A percentile compares a stretch with the other conserved stretches of the same genome.
phyloP scores from a whole-genome alignment of 1,140 invertebrate species.

The Heliconius hermathena region DNA sequence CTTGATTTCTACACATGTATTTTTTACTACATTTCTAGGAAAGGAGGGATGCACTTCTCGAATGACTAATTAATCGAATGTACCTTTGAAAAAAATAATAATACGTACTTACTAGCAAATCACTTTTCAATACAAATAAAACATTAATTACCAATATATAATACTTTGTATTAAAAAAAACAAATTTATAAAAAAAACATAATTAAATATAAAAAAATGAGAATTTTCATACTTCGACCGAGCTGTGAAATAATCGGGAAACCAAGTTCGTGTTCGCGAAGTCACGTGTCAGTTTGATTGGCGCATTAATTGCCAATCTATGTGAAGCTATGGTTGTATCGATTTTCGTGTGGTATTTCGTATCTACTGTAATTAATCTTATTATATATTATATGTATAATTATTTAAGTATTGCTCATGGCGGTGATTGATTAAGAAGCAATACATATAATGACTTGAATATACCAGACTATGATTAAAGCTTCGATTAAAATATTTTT shows the following conservation, averaged over 20 bases:
- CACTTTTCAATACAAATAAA: no score
- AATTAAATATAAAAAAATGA: not conserved
- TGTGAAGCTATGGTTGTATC: constrained; percentile 21
- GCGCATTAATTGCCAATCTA: constrained; percentile 40
- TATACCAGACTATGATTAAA: not conserved
- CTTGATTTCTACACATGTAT: no score
- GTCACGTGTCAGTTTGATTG: constrained; percentile 36
- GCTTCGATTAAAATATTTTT: not conserved
- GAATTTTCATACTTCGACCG: constrained; percentile 17
- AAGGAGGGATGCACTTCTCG: no score
- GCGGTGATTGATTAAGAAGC: not conserved
- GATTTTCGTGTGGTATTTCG: constrained; percentile 24
- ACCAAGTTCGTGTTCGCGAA: constrained; percentile 11
- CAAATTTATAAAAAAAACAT: no score
- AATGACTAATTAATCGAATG: no score
- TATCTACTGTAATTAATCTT: constrained; percentile 16
- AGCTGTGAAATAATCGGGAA: constrained; percentile 19
- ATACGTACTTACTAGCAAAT: no score
- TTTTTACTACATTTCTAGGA: no score
- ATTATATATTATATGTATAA: not conserved
- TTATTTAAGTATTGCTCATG: not conserved
- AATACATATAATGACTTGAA: not conserved
- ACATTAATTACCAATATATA: no score
- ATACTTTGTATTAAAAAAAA: no score
- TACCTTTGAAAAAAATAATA: no score